Percentiles rank a stretch among this genome's conserved stretches.
Evolutionary conservation across 2,888 invertebrate genomes (phyloP).

Genomic region (Campopleginae sp.): DNA sequence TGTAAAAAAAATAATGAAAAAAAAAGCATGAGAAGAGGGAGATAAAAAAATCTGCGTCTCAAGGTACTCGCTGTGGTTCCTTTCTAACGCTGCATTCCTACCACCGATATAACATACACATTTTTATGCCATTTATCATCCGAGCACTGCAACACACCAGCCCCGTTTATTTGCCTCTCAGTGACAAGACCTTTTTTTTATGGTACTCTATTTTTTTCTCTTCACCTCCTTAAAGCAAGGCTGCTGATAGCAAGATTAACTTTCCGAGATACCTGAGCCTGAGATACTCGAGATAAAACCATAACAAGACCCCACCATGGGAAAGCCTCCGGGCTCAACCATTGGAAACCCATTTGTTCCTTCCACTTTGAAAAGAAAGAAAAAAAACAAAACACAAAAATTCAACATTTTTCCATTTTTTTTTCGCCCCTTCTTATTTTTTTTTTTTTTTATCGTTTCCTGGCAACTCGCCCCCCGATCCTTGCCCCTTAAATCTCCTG

Average conservation of each 20-base stretch:
- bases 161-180: constrained; percentile 8
- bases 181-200: constrained; percentile 32
- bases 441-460: too few relatives aligned
- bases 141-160: background rate
- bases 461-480: background rate
- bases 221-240: background rate
- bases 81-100: constrained; percentile 65
- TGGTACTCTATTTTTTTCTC: constrained; percentile 16
- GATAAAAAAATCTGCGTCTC: constrained; percentile 53
- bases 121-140: constrained; percentile 45
- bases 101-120: constrained; percentile 33
- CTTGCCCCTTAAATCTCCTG: constrained; percentile 9
- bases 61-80: constrained; percentile 57
- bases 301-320: background rate
- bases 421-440: too few relatives aligned
- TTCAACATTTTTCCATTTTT: too few relatives aligned
- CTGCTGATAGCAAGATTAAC: constrained; percentile 18
- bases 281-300: constrained; percentile 19
- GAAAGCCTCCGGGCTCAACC: background rate
- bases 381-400: background rate
- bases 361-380: background rate
- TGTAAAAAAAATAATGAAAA: background rate
- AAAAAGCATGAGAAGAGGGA: background rate
- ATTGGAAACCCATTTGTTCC: background rate
- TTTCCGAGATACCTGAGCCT: background rate